Conservation (phyloP, 1,140 invertebrate genomes). For the Aphelenchoides avenae region DNA sequence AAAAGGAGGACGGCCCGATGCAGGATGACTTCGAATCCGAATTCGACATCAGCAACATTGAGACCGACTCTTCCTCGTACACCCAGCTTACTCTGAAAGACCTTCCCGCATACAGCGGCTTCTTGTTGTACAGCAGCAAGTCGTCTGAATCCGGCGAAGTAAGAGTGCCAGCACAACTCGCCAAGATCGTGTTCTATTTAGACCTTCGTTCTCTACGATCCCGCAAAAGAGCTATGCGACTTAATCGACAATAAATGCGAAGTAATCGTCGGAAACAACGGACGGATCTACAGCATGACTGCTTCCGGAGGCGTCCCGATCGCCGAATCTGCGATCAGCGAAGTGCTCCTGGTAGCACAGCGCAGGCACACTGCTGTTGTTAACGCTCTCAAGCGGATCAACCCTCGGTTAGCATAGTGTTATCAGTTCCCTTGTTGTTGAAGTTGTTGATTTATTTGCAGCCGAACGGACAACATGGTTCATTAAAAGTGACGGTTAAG, state of each 20-base stretch:
- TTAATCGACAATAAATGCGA: conserved; percentile 21
- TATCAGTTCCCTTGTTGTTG: no score
- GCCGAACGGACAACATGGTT: no score
- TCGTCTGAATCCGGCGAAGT: neutral
- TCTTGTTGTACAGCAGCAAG: conserved; percentile 17
- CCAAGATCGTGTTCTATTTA: conserved; percentile 7
- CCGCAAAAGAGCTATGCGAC: conserved; percentile 19
- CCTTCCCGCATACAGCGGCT: conserved; percentile 20
- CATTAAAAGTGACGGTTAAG: no score
- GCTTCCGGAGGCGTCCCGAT: conserved; percentile 7
- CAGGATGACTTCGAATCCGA: conserved; percentile 26
- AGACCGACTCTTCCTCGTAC: neutral
- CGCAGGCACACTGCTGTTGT: conserved; percentile 17
- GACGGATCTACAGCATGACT: conserved; percentile 14
- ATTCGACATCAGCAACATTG: conserved; percentile 16
- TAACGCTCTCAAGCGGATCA: conserved; percentile 15
- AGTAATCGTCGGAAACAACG: conserved; percentile 22
- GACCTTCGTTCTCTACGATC: conserved; percentile 25
- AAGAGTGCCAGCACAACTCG: conserved; percentile 5
- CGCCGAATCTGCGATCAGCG: conserved; percentile 11
- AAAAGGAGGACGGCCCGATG: neutral
- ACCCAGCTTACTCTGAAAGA: conserved; percentile 12
- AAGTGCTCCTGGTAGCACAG: conserved; percentile 22
- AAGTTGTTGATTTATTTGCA: no score
- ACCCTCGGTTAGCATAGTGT: no score